Percentiles rank a stretch among this genome's conserved stretches.
Conservation (phyloP, 2,888 invertebrate genomes). For the Archaeoteleia sp. region DNA sequence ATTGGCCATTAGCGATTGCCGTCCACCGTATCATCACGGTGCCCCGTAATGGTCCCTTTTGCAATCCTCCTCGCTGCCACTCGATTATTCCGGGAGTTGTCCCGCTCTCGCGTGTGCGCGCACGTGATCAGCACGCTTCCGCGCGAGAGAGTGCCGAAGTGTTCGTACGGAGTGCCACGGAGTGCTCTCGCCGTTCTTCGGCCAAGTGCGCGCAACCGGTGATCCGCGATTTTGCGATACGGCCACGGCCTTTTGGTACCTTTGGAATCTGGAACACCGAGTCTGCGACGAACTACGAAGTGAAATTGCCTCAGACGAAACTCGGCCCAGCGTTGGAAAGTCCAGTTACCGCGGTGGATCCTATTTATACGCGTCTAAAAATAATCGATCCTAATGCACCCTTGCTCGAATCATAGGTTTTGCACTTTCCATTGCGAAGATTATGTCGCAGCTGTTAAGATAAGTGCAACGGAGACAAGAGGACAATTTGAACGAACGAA, state of each 20-base stretch:
- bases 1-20: slow-evolving; percentile 1
- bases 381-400: too few relatives aligned
- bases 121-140: slow-evolving; percentile 35
- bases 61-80: slow-evolving; percentile 8
- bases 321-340: too few relatives aligned
- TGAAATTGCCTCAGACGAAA: too few relatives aligned
- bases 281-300: too few relatives aligned
- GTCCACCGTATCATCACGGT: slow-evolving; percentile 24
- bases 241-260: neutral
- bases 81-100: slow-evolving; percentile 25
- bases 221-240: neutral
- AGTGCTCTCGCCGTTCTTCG: slow-evolving; percentile 7
- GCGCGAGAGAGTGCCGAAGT: slow-evolving; percentile 13
- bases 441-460: too few relatives aligned
- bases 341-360: too few relatives aligned
- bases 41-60: slow-evolving; percentile 1
- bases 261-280: too few relatives aligned
- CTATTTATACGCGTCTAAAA: too few relatives aligned
- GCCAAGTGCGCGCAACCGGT: slow-evolving; percentile 5
- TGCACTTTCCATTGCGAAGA: neutral
- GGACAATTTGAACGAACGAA: too few relatives aligned
- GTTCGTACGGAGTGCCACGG: neutral
- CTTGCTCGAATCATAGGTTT: neutral
- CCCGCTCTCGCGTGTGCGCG: slow-evolving; percentile 21
- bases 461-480: too few relatives aligned